Conservation (phyloP, 2,113 vertebrate species). For the Ciconia boyciana region DNA sequence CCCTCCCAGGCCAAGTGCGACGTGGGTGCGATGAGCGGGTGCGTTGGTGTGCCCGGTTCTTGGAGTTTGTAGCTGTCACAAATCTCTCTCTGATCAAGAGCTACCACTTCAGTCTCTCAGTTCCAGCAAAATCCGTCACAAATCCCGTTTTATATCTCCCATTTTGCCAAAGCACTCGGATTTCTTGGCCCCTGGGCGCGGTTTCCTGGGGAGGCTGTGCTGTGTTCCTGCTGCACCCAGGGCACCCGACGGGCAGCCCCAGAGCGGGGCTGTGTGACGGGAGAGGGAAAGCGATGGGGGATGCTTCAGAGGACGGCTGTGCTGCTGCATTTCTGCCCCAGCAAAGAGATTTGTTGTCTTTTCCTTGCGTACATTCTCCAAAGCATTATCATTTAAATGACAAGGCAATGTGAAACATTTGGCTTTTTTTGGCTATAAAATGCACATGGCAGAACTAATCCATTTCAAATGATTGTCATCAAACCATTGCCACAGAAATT, state of each 20-base stretch:
- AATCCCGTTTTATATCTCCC: background rate
- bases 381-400: background rate
- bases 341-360: background rate
- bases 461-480: slow-evolving; percentile 6
- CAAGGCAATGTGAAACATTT: background rate
- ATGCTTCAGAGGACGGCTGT: background rate
- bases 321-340: background rate
- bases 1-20: background rate
- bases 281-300: background rate
- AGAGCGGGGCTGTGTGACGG: background rate
- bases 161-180: background rate
- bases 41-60: accelerated
- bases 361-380: background rate
- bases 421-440: slow-evolving; percentile 10
- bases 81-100: background rate
- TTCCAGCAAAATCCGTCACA: background rate
- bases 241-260: background rate
- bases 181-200: no score
- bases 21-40: accelerated
- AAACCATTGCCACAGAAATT: background rate
- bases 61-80: background rate
- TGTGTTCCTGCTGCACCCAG: background rate
- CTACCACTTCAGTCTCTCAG: background rate
- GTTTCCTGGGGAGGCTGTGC: background rate
- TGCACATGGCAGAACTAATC: slow-evolving; percentile 32